Percentiles rank a stretch among this genome's conserved stretches.
Evolutionary conservation across 2,113 vertebrate species (phyloP).

Genomic region (Heterochromis multidens): DNA sequence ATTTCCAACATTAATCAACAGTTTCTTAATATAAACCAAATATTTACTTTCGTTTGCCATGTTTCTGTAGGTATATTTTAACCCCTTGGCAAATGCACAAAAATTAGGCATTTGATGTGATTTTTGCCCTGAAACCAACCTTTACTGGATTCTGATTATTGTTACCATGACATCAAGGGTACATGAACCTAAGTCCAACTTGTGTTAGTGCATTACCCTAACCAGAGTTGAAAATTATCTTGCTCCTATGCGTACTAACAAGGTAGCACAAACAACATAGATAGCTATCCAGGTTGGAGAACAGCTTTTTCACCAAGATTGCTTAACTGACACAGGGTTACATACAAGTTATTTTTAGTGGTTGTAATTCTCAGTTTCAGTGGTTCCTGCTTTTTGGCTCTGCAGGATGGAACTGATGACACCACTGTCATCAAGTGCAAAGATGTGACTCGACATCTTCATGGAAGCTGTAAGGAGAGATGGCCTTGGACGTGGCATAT

Average conservation of each 20-base stretch:
- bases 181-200: not conserved
- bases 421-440: conserved; percentile 18
- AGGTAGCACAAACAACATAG: no score
- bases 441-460: conserved; percentile 34
- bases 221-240: not conserved
- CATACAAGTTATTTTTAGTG: not conserved
- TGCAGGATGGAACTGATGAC: conserved; percentile 6
- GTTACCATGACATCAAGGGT: not conserved
- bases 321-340: not conserved
- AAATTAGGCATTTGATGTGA: not conserved
- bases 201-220: not conserved
- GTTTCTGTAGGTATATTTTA: not conserved
- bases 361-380: not conserved
- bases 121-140: not conserved
- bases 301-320: no score
- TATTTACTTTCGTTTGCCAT: not conserved
- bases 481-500: conserved; percentile 35
- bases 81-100: not conserved
- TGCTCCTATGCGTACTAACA: no score
- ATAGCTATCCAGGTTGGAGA: no score
- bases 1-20: not conserved
- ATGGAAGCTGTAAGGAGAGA: conserved; percentile 59
- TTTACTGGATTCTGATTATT: not conserved
- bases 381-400: not conserved
- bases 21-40: not conserved